Percentiles rank a stretch among this genome's conserved stretches.
Evolutionary conservation across 1,140 invertebrate species (phyloP).

Genomic region (Neodiprion virginianus): DNA sequence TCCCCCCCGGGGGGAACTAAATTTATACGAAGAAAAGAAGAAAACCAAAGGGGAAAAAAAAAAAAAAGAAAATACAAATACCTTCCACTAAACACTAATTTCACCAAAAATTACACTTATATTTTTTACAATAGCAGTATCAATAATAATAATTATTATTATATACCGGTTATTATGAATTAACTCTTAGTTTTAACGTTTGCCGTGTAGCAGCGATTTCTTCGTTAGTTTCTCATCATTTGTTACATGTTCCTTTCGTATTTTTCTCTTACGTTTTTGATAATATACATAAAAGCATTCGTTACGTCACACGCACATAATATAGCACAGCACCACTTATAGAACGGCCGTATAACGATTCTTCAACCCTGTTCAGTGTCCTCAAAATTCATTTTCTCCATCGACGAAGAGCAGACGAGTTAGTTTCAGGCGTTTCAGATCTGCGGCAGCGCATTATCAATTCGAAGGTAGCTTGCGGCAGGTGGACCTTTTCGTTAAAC

Average conservation of each 20-base stretch:
- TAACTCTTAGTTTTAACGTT: background rate
- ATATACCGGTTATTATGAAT: background rate
- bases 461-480: conserved; percentile 4
- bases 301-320: background rate
- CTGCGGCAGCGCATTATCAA: background rate
- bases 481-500: conserved; percentile 61
- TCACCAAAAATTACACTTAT: background rate
- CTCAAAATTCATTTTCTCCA: background rate
- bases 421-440: background rate
- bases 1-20: too few relatives aligned
- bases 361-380: background rate
- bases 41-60: too few relatives aligned
- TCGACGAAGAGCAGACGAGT: background rate
- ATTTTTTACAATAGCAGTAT: background rate
- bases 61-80: too few relatives aligned
- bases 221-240: background rate
- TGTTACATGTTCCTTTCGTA: background rate
- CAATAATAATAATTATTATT: background rate
- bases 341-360: background rate
- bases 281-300: background rate
- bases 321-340: background rate
- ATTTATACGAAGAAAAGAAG: too few relatives aligned
- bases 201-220: background rate
- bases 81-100: too few relatives aligned
- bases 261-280: background rate